Evolutionary conservation across 2,797 vertebrate species (phyloP).

Genomic region (Sardinella longiceps): DNA sequence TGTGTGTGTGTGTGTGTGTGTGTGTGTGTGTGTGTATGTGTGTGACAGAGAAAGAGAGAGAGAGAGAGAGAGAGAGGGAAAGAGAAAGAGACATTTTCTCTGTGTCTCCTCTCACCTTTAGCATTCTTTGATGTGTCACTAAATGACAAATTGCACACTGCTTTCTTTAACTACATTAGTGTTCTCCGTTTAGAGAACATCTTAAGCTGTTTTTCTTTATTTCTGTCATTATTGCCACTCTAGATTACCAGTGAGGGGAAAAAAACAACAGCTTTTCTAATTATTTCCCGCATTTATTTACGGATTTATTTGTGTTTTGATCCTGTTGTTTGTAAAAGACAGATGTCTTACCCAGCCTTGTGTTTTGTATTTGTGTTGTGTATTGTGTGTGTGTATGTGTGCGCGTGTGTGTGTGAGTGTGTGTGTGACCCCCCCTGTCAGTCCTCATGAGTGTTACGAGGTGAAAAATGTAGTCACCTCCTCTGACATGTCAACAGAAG

Average conservation of each 20-base stretch:
- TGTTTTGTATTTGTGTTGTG: constrained; percentile 9
- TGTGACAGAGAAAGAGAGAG: neutral
- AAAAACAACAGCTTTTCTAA: neutral
- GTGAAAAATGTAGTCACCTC: constrained; percentile 68
- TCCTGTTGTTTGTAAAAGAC: constrained; percentile 10
- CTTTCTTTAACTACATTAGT: neutral
- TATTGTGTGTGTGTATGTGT: constrained; percentile 43
- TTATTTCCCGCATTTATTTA: constrained; percentile 7
- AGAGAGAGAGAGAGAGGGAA: neutral
- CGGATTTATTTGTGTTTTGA: constrained; percentile 22
- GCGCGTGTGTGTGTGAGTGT: constrained; percentile 28
- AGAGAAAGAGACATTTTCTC: neutral
- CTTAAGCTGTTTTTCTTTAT: constrained; percentile 15
- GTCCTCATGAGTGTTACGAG: constrained; percentile 50
- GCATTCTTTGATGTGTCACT: neutral
- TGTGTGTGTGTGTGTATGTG: neutral
- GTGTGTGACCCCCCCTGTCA: constrained; percentile 10
- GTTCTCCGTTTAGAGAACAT: neutral
- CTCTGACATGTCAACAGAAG: constrained; percentile 66
- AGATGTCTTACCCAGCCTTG: neutral
- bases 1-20: neutral
- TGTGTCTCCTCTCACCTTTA: neutral
- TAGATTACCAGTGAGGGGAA: neutral
- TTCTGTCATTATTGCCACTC: constrained; percentile 5
- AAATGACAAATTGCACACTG: neutral